Evolutionary conservation across 1,140 invertebrate species (phyloP).

Genomic region (Cardiocondyla obscurior): DNA sequence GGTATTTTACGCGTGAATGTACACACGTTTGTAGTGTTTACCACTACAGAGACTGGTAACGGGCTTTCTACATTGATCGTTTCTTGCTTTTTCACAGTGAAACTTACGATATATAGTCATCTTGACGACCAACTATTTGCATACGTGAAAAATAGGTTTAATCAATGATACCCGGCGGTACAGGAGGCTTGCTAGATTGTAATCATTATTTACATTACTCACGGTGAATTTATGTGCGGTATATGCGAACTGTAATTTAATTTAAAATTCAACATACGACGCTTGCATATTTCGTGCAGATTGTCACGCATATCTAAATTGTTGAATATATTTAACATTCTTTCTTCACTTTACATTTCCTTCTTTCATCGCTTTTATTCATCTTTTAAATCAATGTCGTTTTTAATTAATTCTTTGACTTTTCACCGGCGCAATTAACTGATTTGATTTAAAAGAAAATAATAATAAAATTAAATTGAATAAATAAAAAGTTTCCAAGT

Average conservation of each 20-base stretch:
- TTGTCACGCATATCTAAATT: constrained; percentile 9
- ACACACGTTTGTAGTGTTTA: not conserved
- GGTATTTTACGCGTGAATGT: constrained; percentile 4
- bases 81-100: constrained; percentile 15
- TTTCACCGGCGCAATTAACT: constrained; percentile 22
- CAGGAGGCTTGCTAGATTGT: constrained; percentile 2
- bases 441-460: constrained; percentile 58
- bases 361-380: not conserved
- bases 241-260: constrained; percentile 12
- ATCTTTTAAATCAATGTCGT: not conserved
- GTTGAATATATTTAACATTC: constrained; percentile 26
- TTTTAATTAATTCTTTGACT: constrained; percentile 30
- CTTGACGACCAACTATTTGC: not conserved
- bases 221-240: constrained; percentile 11
- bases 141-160: constrained; percentile 21
- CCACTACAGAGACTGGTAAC: not conserved
- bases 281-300: not conserved
- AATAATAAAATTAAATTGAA: too few relatives aligned
- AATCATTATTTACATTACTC: constrained; percentile 24
- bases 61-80: constrained; percentile 1
- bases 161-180: not conserved
- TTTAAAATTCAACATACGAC: constrained; percentile 37
- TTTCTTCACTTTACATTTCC: not conserved
- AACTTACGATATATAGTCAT: not conserved
- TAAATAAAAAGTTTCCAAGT: constrained; percentile 53